Conservation (phyloP, 2,888 invertebrate species). For the Rhorus exstirpatorius region DNA sequence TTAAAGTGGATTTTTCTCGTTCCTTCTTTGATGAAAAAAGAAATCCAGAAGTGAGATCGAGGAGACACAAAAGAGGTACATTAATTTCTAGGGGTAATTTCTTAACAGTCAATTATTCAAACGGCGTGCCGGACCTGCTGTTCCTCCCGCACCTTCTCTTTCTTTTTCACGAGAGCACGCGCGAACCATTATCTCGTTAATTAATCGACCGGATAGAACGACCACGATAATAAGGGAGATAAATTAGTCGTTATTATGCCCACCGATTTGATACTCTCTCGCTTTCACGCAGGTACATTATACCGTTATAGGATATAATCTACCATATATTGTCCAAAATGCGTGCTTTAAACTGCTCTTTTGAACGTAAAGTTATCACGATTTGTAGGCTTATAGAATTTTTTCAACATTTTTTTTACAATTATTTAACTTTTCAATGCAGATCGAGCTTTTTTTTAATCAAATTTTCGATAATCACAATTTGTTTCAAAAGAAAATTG, state of each 20-base stretch:
- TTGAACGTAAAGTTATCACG: neutral
- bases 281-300: conserved; percentile 8
- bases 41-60: too few species aligned
- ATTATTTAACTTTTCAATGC: neutral
- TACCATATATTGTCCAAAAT: neutral
- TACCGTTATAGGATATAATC: conserved; percentile 7
- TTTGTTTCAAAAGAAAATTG: too few species aligned
- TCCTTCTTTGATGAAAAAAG: too few species aligned
- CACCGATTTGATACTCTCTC: conserved; percentile 31
- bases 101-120: conserved; percentile 60
- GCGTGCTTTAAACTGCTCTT: conserved; percentile 25
- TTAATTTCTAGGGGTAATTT: conserved; percentile 56
- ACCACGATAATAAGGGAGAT: conserved; percentile 69
- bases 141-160: conserved; percentile 37
- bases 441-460: neutral
- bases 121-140: conserved; percentile 43
- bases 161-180: conserved; percentile 44
- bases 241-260: conserved; percentile 68
- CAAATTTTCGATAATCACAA: too few species aligned
- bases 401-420: too few species aligned
- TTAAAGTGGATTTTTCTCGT: too few species aligned
- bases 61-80: neutral
- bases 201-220: conserved; percentile 71
- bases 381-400: neutral
- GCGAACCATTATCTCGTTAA: conserved; percentile 69